A percentile compares a stretch with the other conserved stretches of the same genome.
Evolutionary conservation across 2,888 invertebrate genomes (phyloP).

Genomic region (Pristionchus maxplancki): DNA sequence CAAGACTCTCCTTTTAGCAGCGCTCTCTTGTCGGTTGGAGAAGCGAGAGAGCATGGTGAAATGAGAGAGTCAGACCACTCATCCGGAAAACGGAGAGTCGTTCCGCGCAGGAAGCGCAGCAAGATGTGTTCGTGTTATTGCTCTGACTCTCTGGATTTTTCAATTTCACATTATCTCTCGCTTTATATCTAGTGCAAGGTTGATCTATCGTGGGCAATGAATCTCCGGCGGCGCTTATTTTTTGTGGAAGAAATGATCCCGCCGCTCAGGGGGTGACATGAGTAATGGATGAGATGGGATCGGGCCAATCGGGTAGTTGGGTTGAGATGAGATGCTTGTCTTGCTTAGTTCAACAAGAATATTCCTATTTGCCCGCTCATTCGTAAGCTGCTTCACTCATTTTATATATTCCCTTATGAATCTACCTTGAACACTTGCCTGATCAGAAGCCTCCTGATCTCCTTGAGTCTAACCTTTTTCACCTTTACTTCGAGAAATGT

Average conservation of each 20-base stretch:
- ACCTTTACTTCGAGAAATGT: too few species aligned
- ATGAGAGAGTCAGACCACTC: too few species aligned
- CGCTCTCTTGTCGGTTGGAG: too few species aligned
- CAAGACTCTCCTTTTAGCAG: too few species aligned
- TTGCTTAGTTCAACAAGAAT: background rate
- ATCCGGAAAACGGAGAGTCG: background rate
- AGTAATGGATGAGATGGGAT: background rate
- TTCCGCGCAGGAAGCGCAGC: conserved; percentile 6
- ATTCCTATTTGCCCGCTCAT: too few species aligned
- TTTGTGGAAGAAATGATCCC: conserved; percentile 4
- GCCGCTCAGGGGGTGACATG: background rate
- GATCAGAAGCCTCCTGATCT: too few species aligned
- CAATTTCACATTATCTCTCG: background rate
- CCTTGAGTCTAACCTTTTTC: too few species aligned
- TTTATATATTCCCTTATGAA: too few species aligned
- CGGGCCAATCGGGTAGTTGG: background rate
- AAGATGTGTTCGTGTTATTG: conserved; percentile 15
- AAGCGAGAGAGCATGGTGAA: background rate
- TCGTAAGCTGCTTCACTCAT: too few species aligned
- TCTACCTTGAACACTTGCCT: too few species aligned
- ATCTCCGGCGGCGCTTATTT: background rate
- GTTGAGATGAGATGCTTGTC: background rate
- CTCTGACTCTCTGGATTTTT: conserved; percentile 15
- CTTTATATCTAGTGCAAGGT: background rate
- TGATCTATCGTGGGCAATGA: conserved; percentile 17